A percentile compares a stretch with the other conserved stretches of the same genome.
Conservation (phyloP, 2,113 vertebrate genomes). For the Pristiophorus japonicus region DNA sequence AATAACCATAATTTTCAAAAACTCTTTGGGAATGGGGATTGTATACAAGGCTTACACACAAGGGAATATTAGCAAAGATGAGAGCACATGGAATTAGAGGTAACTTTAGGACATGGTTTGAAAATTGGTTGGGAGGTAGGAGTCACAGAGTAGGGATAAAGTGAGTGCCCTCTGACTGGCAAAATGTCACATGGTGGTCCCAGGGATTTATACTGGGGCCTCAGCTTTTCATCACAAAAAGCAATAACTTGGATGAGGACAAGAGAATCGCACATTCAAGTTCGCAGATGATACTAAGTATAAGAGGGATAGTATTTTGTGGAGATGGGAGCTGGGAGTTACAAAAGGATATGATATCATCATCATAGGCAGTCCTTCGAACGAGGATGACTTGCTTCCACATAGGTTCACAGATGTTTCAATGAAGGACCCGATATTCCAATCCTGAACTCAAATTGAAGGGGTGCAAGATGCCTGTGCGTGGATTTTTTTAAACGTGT, state of each 20-base stretch:
- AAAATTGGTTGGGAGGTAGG: background rate
- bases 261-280: background rate
- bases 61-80: background rate
- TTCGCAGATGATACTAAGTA: background rate
- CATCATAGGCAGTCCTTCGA: too few species aligned
- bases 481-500: too few species aligned
- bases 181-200: background rate
- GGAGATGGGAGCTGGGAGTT: background rate
- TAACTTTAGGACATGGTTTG: background rate
- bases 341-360: too few species aligned
- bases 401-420: too few species aligned
- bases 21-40: background rate
- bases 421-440: too few species aligned
- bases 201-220: background rate
- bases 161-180: background rate
- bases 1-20: too few species aligned
- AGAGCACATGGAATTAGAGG: background rate
- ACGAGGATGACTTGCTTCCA: too few species aligned
- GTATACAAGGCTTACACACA: background rate
- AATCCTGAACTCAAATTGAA: too few species aligned
- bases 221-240: background rate
- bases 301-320: background rate
- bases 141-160: background rate
- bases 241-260: background rate
- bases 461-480: too few species aligned